phyloP scores from a whole-genome alignment of 1,140 invertebrate species.

The Tetragonula clypearis region DNA sequence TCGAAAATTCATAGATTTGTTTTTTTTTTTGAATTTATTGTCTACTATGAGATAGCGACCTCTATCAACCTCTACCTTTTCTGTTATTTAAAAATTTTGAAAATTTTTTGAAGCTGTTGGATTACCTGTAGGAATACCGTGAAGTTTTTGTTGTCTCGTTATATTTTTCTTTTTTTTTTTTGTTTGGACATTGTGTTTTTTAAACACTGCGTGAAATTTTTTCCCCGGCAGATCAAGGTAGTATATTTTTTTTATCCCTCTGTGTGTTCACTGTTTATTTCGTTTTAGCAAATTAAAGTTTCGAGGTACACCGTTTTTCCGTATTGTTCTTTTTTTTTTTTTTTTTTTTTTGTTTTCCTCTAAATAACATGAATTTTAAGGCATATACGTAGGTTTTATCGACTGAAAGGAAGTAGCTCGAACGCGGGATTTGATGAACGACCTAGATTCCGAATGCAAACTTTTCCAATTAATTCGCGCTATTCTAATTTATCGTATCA shows the following conservation, averaged over 20 bases:
- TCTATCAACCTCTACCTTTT: not conserved
- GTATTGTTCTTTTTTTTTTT: no score
- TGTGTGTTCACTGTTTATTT: not conserved
- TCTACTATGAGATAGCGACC: no score
- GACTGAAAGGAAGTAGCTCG: not conserved
- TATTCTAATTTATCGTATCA: constrained; percentile 40
- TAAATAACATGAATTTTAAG: not conserved
- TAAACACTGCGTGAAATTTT: not conserved
- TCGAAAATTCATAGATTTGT: no score
- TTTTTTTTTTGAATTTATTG: no score
- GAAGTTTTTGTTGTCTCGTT: not conserved
- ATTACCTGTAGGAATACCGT: not conserved
- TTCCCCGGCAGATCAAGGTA: not conserved
- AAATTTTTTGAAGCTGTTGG: not conserved
- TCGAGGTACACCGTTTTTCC: not conserved
- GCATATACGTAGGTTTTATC: not conserved
- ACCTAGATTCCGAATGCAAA: constrained; percentile 22
- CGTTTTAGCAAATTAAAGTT: not conserved
- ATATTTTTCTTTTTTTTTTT: not conserved
- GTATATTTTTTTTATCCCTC: not conserved
- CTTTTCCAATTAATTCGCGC: constrained; percentile 45
- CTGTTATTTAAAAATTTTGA: not conserved
- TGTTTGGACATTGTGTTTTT: not conserved
- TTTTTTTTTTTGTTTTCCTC: no score
- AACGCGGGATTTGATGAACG: constrained; percentile 20